Evolutionary conservation across 1,140 invertebrate genomes (phyloP).

Genomic region (Drosophila bipectinata): DNA sequence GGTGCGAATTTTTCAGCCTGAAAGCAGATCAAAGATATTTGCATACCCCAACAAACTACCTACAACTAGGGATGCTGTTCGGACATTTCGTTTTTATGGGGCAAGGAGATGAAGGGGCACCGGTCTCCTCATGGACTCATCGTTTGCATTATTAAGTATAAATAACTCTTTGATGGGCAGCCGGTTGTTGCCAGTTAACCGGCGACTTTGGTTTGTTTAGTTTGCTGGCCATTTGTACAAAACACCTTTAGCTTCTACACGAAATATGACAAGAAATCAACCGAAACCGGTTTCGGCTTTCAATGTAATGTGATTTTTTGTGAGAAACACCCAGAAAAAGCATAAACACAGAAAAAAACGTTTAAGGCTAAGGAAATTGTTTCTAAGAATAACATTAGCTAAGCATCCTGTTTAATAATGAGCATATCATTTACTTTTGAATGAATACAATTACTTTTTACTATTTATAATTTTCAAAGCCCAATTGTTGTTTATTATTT

Average conservation of each 20-base stretch:
- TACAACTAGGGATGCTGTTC: conserved; percentile 11
- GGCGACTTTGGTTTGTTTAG: conserved; percentile 64
- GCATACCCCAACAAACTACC: conserved; percentile 40
- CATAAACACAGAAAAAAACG: conserved; percentile 17
- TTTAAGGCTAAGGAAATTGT: too few relatives aligned
- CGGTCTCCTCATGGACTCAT: conserved; percentile 25
- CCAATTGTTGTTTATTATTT: too few relatives aligned
- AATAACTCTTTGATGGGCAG: conserved; percentile 59
- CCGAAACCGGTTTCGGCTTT: conserved; percentile 61
- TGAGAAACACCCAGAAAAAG: conserved; percentile 46
- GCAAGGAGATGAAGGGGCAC: conserved; percentile 1
- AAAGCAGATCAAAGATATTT: conserved; percentile 78
- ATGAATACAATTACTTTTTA: not conserved
- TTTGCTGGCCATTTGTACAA: conserved; percentile 74
- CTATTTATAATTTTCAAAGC: not conserved
- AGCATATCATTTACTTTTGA: not conserved
- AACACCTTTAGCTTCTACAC: conserved; percentile 68
- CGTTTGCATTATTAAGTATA: conserved; percentile 49
- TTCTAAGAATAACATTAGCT: not conserved
- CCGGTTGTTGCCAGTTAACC: conserved; percentile 58
- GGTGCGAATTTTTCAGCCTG: conserved; percentile 71
- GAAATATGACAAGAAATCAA: conserved; percentile 65
- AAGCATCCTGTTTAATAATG: not conserved
- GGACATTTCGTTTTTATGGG: not conserved
- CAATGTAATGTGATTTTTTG: conserved; percentile 44